Conservation (phyloP, 2,797 vertebrate genomes). For the Meda fulgida region DNA sequence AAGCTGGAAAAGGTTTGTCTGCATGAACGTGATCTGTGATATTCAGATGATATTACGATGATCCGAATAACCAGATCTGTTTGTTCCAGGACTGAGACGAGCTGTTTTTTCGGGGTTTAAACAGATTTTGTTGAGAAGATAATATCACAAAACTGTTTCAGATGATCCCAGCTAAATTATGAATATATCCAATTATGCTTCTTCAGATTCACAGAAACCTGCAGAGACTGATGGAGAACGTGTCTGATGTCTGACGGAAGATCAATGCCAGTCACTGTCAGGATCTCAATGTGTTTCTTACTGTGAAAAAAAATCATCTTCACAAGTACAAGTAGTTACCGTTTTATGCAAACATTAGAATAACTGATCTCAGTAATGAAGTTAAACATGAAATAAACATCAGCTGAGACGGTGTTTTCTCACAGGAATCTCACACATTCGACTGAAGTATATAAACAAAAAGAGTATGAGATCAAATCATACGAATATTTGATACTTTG, state of each 20-base stretch:
- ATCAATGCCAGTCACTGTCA: background rate
- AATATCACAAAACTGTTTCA: background rate
- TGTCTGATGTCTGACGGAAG: constrained; percentile 4
- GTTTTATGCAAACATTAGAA: constrained; percentile 27
- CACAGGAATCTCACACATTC: background rate
- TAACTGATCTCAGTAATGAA: constrained; percentile 35
- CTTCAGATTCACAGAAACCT: constrained; percentile 77
- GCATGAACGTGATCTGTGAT: background rate
- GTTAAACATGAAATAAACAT: constrained; percentile 27
- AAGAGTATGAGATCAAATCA: background rate
- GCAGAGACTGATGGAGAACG: constrained; percentile 74
- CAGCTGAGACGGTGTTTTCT: background rate
- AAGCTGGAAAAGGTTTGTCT: constrained; percentile 89
- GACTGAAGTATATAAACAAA: background rate
- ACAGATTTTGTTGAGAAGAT: background rate
- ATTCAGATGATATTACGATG: too few relatives aligned
- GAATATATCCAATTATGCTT: background rate
- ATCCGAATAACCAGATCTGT: constrained; percentile 70
- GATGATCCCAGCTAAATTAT: background rate
- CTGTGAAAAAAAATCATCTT: background rate
- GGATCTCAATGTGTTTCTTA: background rate
- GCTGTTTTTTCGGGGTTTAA: background rate
- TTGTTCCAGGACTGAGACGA: too few relatives aligned
- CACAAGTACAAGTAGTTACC: background rate
- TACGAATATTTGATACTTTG: background rate